Conservation (phyloP, 2,888 invertebrate genomes). For the Azorinus chamasolen region DNA sequence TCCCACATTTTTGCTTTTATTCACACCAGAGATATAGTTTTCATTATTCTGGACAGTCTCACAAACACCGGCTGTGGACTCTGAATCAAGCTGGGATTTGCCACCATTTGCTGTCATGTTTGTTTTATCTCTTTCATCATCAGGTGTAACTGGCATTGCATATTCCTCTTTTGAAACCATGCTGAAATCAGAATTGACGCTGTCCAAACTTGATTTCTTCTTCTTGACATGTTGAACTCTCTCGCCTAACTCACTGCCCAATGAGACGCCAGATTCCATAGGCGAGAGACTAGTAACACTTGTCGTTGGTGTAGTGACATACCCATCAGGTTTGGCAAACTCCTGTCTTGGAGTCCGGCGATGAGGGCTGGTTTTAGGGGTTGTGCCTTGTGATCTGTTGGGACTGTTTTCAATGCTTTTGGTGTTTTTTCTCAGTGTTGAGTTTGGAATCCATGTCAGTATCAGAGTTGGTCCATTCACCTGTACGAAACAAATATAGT, state of each 20-base stretch:
- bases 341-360: slow-evolving; percentile 79
- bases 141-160: slow-evolving; percentile 61
- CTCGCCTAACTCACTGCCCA: too few relatives aligned
- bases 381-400: slow-evolving; percentile 72
- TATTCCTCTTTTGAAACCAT: slow-evolving; percentile 71
- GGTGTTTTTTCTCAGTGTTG: slow-evolving; percentile 94
- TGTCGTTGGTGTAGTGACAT: slow-evolving; percentile 71
- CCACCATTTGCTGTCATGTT: too few relatives aligned
- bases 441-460: slow-evolving; percentile 98
- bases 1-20: slow-evolving; percentile 71
- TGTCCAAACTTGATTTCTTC: slow-evolving; percentile 72
- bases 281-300: slow-evolving; percentile 67
- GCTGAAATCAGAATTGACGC: slow-evolving; percentile 75
- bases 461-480: slow-evolving; percentile 91
- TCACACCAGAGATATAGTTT: slow-evolving; percentile 63
- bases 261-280: slow-evolving; percentile 60
- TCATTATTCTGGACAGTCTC: slow-evolving; percentile 79
- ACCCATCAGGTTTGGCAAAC: slow-evolving; percentile 74
- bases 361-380: slow-evolving; percentile 79
- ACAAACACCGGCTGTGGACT: neutral
- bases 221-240: slow-evolving; percentile 24
- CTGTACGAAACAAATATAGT: slow-evolving; percentile 70
- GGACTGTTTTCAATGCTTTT: slow-evolving; percentile 85
- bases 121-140: slow-evolving; percentile 64
- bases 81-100: too few relatives aligned